Percentiles rank a stretch among this genome's conserved stretches.
phyloP scores from a whole-genome alignment of 2,888 invertebrate genomes.

The Thymelicus acteon region DNA sequence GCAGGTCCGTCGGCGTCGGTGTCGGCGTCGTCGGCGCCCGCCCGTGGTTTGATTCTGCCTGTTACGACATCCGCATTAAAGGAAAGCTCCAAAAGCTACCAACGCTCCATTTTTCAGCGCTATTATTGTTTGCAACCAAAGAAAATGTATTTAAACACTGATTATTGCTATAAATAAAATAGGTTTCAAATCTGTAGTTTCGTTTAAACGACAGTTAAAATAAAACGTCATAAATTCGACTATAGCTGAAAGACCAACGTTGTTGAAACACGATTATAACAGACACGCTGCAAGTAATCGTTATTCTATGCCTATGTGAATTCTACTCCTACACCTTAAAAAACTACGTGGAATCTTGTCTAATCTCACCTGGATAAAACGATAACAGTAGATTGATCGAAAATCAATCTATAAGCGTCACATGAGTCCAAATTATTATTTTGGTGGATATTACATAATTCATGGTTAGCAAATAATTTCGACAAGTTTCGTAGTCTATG shows the following conservation, averaged over 20 bases:
- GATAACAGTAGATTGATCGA: slow-evolving; percentile 3
- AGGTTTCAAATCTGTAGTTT: too few species aligned
- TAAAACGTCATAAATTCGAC: background rate
- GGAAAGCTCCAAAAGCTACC: slow-evolving; percentile 36
- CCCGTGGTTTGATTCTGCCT: slow-evolving; percentile 49
- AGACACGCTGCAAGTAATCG: background rate
- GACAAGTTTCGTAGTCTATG: background rate
- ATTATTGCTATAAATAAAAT: background rate
- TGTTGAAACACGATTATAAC: background rate
- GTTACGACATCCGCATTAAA: slow-evolving; percentile 64
- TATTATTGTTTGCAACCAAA: slow-evolving; percentile 36
- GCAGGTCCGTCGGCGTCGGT: slow-evolving; percentile 49
- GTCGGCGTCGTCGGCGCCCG: slow-evolving; percentile 53
- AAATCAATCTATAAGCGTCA: background rate
- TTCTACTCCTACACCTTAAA: background rate
- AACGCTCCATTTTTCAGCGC: slow-evolving; percentile 32
- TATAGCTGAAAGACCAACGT: background rate
- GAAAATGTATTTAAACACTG: background rate
- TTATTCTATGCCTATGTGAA: too few species aligned
- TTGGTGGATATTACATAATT: background rate
- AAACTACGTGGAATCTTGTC: background rate
- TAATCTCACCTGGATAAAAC: slow-evolving; percentile 1
- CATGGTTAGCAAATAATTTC: background rate
- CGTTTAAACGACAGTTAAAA: too few species aligned
- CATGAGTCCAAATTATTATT: slow-evolving; percentile 1